Base-by-base conservation (phyloP, 2,113 vertebrate genomes). In the Triplophysa rosa region DNA sequence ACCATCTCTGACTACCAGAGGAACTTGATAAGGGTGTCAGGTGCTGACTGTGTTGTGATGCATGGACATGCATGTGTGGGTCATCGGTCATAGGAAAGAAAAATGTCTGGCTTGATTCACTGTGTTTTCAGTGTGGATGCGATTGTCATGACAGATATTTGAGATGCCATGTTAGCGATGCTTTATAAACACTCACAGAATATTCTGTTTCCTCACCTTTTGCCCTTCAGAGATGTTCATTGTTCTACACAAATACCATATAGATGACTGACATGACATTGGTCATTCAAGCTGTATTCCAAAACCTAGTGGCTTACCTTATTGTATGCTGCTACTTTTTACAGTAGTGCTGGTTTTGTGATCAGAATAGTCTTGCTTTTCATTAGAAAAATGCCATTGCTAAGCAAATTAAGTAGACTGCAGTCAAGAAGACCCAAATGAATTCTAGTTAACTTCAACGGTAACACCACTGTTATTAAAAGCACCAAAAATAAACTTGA, bases 111-210 rank as follows among this genome's bases (percentile, higher is more conserved):
- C 49, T 19, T 78, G 84, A 79, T 56, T 82, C 82, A 65, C 17
- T 69, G 49, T 69, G 10, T 80, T 75, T 47, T 77, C 74, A 62
- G 37, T 65, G n/a, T 74, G 21, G 64, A 45, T 61, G 75, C 49
- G 23, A 58, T 84, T 78, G 74, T 79, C 61, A 67, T 80, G 79
- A 58, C 67, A 82, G 77, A 59, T 29, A 59, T 24, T 73, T 69
- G 77, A 63, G 72, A 78, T 76, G 71, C 45, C 58, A 49, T 63
- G 67, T 63, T 13, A 78, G 54, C 24, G 63, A 82, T 65, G 58
- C 9, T 37, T 16, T 62, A 40, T 70, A 85, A 75, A 79, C 79
- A 23, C 58, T 83, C 63, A 56, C 72, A 72, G 52, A 65, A 83
- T 63, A 61, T 42, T 54, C 42, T n/a, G 77, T 63, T 37, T 70